Evolutionary conservation across 2,888 invertebrate genomes (phyloP), one percentile per base, ranked within the genome.

Genomic region (Sycophila texana): DNA sequence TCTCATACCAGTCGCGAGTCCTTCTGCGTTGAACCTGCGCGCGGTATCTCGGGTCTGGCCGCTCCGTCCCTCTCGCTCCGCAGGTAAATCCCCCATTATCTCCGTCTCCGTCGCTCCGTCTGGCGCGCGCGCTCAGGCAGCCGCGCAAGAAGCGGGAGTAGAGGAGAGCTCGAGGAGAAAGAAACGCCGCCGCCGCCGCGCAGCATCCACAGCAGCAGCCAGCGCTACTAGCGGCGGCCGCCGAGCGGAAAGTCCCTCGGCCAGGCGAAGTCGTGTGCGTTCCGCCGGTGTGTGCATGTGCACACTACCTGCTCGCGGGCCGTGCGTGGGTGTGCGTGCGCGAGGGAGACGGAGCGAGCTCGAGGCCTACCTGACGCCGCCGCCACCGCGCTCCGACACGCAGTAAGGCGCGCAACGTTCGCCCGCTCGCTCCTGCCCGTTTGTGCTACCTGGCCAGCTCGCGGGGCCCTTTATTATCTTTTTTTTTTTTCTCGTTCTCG

Each of bases 311-410:
- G n/a, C 30, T 5, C 7, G 4, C 7, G 67, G 22, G 0, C 70
- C 77, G 83, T 81, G 79, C 83, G 60, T 57, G 61, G 71, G 60
- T 18, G 66, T 61, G 89, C 88, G 88, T 87, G 88, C 87, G 89
- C 87, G 89, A 55, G 72, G 18, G 51, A 70, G 67, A 67, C 18
- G 83, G 84, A 83, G 83, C 78, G 81, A 81, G 83, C 81, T 85
- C 84, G 87, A 86, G 87, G 90, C 89, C 86, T 89, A 89, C 89
- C 90, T 90, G 90, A 89, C 89, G 88, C 89, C 89, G 89, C 89
- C 88, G 77, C 22, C 53, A 39, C 12, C 22, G 39, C 66, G 53
- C 18, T 63, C 63, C 86, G 85, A 88, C 89, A 89, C 89, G 89
- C 89, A 89, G 90, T 90, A 87, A 88, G 86, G 86, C 88, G 88